Evolutionary conservation across 2,113 vertebrate species (phyloP), one percentile per base, ranked within the genome.

Genomic region (Pyxicephalus adspersus): DNA sequence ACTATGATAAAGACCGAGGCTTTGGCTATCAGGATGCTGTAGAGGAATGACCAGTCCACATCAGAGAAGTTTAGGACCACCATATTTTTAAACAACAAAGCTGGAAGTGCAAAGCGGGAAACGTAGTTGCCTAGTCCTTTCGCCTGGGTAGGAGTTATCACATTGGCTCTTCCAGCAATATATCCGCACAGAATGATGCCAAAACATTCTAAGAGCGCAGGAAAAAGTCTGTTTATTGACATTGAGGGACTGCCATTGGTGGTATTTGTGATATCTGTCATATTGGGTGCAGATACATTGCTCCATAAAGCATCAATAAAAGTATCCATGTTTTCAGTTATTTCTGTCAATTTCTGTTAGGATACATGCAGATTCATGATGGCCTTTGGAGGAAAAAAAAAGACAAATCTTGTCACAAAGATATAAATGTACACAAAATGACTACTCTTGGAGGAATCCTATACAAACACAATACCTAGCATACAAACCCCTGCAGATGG

Each of bases 21-120:
- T 92, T 99, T 99, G 89, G 96, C 96, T 80, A 98, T 87, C 83
- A 99, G 91, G 83, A 99, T 92, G 84, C 97, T 96, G 87, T 93
- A 98, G 4, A 99, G 88, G 80, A 99, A 99, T 7, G 95, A 90
- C 98, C 98, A 99, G 84, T 97, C 94, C 83, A 99, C 96, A 80
- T 97, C 85, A 4, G 90, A 94, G 84, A 99, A 98, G 88, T 99
- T 94, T 89, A 99, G 89, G 83, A 96, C 87, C 38, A 99, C 97
- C 98, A 99, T 99, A 86, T 98, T 99, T 91, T 98, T 98, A 85
- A 97, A 99, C 61, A 99, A 89, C 55, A 99, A 89, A 18, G 97
- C 97, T 0, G 98, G 97, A 60, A 99, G 95, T 63, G 97, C 98
- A 90, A 99, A 99, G 83, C 94, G 95, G 19, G 97, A 98, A 83